Conservation (phyloP, 2,113 vertebrate species). For the Elgaria multicarinata region DNA sequence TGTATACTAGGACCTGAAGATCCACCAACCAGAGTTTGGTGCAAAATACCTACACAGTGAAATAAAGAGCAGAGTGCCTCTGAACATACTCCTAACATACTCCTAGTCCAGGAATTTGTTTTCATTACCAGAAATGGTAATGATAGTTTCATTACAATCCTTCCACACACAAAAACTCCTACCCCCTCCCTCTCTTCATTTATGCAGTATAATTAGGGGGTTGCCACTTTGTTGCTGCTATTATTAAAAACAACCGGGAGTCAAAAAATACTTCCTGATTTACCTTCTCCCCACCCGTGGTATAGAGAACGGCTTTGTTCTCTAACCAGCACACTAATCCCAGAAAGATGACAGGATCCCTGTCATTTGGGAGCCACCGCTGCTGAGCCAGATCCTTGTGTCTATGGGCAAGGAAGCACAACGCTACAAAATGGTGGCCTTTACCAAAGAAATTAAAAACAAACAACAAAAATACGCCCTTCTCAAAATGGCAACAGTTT, state of each 20-base stretch:
- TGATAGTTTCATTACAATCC: no score
- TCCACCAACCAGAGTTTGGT: neutral
- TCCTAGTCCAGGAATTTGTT: neutral
- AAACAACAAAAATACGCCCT: neutral
- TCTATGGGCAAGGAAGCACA: neutral
- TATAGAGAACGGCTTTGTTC: neutral
- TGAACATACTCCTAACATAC: no score
- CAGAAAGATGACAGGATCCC: neutral
- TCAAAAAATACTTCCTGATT: neutral
- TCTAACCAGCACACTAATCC: neutral
- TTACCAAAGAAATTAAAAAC: no score
- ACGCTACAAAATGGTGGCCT: neutral
- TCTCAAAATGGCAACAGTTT: constrained; percentile 12
- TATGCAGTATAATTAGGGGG: neutral
- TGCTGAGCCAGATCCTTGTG: neutral
- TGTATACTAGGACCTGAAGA: neutral
- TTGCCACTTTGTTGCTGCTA: neutral
- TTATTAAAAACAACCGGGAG: neutral
- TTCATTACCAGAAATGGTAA: neutral
- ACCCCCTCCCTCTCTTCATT: neutral
- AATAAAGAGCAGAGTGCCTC: no score
- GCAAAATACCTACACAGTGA: neutral
- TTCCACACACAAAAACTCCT: neutral
- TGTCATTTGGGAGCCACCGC: neutral
- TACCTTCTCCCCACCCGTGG: neutral